A percentile compares a stretch with the other conserved stretches of the same genome.
phyloP scores from a whole-genome alignment of 2,113 vertebrate species.

The Notechis scutatus region DNA sequence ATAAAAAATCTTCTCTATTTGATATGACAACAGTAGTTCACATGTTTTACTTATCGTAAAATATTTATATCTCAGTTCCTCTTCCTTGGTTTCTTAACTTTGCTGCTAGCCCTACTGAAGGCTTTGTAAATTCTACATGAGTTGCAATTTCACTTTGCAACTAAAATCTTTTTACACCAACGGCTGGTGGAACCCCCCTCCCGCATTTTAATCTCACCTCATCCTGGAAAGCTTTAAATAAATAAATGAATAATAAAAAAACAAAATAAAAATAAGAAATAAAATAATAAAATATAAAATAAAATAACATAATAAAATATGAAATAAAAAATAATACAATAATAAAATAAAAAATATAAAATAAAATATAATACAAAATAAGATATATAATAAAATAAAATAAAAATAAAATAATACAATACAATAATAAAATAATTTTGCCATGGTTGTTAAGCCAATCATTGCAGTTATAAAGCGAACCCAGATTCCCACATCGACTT shows the following conservation, averaged over 20 bases:
- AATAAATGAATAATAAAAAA: background rate
- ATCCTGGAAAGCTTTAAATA: background rate
- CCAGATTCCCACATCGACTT: no score
- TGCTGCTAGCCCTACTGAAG: background rate
- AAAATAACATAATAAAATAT: no score
- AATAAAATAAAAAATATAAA: no score
- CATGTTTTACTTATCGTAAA: background rate
- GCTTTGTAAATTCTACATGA: background rate
- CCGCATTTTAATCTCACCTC: background rate
- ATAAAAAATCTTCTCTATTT: background rate
- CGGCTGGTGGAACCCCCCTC: background rate
- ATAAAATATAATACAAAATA: no score
- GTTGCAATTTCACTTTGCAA: background rate
- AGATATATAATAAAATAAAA: no score
- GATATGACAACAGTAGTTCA: background rate
- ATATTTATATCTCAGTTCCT: background rate
- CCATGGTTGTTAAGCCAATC: no score
- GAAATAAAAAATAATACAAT: no score
- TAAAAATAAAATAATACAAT: no score
- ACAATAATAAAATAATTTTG: no score
- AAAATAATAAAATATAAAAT: no score
- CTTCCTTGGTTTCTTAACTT: background rate
- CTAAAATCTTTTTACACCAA: background rate
- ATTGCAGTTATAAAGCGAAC: no score
- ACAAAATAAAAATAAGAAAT: no score